Evolutionary conservation across 2,797 vertebrate species (phyloP).

Genomic region (Malurus leucopterus): DNA sequence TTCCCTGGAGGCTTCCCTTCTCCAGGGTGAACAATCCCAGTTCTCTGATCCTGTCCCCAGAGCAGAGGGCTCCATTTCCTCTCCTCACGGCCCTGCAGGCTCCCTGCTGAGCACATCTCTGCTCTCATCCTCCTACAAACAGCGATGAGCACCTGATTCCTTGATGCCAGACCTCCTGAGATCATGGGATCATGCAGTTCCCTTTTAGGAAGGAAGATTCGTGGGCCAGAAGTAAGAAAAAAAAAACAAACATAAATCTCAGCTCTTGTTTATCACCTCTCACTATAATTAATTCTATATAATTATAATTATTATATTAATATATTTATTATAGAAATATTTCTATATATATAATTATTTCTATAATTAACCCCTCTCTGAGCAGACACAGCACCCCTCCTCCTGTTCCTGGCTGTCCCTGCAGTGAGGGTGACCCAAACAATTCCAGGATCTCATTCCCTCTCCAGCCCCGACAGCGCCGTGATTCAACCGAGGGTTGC

Average conservation of each 20-base stretch:
- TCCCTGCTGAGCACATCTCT: background rate
- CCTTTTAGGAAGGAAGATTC: background rate
- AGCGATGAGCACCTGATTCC: background rate
- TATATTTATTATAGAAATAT: no score
- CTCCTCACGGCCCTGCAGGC: accelerated
- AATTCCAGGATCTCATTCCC: background rate
- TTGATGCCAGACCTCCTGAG: background rate
- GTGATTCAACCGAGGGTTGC: background rate
- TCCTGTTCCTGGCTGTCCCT: background rate
- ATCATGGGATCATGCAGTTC: background rate
- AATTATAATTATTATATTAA: no score
- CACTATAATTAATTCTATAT: background rate
- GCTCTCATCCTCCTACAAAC: background rate
- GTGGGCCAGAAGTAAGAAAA: background rate
- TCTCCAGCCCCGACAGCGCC: background rate
- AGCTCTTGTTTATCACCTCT: background rate
- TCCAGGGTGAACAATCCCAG: background rate
- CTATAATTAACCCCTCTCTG: no score
- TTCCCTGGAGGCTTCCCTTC: background rate
- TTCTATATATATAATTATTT: no score
- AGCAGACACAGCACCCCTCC: background rate
- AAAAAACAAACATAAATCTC: background rate
- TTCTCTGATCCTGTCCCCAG: background rate
- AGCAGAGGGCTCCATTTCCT: background rate
- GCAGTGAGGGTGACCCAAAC: background rate